Evolutionary conservation across 2,113 vertebrate species (phyloP).

Genomic region (Xiphophorus hellerii): DNA sequence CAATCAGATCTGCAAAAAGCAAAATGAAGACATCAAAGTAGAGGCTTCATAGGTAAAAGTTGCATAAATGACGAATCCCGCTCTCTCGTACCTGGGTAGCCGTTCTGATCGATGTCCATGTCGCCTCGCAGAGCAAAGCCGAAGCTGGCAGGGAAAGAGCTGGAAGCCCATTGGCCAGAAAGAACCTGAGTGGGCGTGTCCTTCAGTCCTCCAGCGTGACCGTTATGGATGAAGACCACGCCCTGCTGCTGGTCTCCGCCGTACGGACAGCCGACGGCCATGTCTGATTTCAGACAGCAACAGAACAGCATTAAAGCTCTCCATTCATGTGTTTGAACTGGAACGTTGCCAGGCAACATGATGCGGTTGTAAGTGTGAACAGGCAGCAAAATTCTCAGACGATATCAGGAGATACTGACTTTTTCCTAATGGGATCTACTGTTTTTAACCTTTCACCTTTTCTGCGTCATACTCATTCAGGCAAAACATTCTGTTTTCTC

Average conservation of each 20-base stretch:
- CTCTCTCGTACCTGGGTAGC: slow-evolving; percentile 85
- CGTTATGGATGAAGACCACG: slow-evolving; percentile 87
- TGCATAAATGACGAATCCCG: no score
- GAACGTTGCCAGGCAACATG: no score
- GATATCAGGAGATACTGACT: no score
- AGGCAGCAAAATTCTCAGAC: no score
- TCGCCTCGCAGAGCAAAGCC: slow-evolving; percentile 87
- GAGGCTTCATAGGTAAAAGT: neutral
- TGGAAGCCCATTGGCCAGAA: slow-evolving; percentile 83
- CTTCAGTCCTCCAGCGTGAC: slow-evolving; percentile 73
- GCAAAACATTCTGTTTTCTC: no score
- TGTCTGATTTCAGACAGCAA: slow-evolving; percentile 70
- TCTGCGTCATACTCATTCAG: no score
- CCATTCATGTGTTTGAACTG: neutral
- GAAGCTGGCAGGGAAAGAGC: slow-evolving; percentile 83
- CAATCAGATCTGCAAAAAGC: slow-evolving; percentile 84
- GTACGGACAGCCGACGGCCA: slow-evolving; percentile 88
- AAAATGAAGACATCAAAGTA: neutral
- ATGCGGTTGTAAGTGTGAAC: no score
- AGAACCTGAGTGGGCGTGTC: slow-evolving; percentile 86
- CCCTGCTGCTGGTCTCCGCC: slow-evolving; percentile 86
- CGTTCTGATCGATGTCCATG: slow-evolving; percentile 88
- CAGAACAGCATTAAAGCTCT: neutral
- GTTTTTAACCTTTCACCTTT: no score
- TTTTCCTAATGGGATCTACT: no score